Conservation (phyloP, 2,113 vertebrate species). For the Rhinogobius similis region DNA sequence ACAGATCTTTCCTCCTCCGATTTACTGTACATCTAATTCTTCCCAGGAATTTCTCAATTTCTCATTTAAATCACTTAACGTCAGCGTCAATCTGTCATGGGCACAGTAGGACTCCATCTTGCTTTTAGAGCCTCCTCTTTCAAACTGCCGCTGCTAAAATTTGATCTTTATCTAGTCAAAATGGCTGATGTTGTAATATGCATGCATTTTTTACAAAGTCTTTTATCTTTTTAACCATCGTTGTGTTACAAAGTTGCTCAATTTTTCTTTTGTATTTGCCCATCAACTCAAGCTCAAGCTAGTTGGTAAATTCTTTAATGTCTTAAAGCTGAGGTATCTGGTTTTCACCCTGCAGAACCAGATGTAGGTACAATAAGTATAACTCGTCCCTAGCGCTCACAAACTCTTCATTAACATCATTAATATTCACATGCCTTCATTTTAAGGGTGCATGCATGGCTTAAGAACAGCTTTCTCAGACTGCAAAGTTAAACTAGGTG, state of each 20-base stretch:
- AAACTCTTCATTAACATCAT: no score
- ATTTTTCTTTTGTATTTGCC: background rate
- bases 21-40: constrained; percentile 39
- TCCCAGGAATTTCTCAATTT: constrained; percentile 43
- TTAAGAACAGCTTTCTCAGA: no score
- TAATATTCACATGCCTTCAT: no score
- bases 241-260: background rate
- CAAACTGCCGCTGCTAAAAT: constrained; percentile 29
- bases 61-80: constrained; percentile 55
- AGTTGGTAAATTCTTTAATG: no score
- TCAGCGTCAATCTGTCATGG: constrained; percentile 44
- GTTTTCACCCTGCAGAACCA: no score
- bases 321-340: no score
- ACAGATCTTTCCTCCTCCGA: constrained; percentile 13
- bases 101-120: constrained; percentile 33
- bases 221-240: background rate
- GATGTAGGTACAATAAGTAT: no score
- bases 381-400: no score
- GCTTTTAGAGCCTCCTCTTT: constrained; percentile 19
- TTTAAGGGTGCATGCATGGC: no score
- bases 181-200: constrained; percentile 25
- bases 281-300: background rate
- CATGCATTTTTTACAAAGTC: background rate
- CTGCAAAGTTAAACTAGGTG: no score
- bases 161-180: constrained; percentile 42